Percentiles rank a stretch among this genome's conserved stretches.
Conservation (phyloP, 1,140 invertebrate genomes). For the Atta colombica region DNA sequence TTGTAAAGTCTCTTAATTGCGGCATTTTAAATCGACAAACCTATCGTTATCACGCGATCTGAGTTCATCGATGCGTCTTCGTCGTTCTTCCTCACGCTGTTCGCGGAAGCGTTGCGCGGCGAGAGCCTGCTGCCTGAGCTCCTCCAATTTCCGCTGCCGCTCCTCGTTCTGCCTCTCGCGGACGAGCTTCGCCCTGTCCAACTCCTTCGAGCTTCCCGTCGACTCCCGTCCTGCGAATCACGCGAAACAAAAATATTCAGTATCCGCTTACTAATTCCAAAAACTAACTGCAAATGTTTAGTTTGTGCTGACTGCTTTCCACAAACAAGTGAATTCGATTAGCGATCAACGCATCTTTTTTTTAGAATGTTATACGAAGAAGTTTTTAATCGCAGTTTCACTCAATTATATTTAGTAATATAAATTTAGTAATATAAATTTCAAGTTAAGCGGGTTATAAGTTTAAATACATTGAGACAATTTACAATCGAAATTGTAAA, state of each 20-base stretch:
- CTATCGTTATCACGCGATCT: conserved; percentile 92
- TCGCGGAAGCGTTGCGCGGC: conserved; percentile 95
- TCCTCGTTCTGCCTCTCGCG: conserved; percentile 95
- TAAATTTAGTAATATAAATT: conserved; percentile 1
- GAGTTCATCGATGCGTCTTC: conserved; percentile 93
- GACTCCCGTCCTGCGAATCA: conserved; percentile 83
- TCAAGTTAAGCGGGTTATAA: not conserved
- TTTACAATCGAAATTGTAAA: conserved; percentile 2
- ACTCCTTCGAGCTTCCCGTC: conserved; percentile 82
- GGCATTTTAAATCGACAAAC: conserved; percentile 67
- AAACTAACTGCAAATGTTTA: conserved; percentile 8
- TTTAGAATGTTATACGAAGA: not conserved
- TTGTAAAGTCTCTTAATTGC: not conserved
- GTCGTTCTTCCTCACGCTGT: conserved; percentile 94
- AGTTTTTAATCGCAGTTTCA: not conserved
- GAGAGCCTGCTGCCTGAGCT: conserved; percentile 94
- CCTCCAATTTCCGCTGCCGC: conserved; percentile 93
- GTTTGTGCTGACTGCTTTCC: not conserved
- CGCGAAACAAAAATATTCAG: conserved; percentile 28
- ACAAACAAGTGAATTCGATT: not conserved
- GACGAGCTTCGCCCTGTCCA: conserved; percentile 87
- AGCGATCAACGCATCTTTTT: not conserved
- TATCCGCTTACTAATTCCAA: conserved; percentile 2
- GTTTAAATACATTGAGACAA: not conserved
- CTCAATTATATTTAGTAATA: not conserved